Conservation (phyloP, 2,797 vertebrate genomes). For the Onychomys torridus region DNA sequence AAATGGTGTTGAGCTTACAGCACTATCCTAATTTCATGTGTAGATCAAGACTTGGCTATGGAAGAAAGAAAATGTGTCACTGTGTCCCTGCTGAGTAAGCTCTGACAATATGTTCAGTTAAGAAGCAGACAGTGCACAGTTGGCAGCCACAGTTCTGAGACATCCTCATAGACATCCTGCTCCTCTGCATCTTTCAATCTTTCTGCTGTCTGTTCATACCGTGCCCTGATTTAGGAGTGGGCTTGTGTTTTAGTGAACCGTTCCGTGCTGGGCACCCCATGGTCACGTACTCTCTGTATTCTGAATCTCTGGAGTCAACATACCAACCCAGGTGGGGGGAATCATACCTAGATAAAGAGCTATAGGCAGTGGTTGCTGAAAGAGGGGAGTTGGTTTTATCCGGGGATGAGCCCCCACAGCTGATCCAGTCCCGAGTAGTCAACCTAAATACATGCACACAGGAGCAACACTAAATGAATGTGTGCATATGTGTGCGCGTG, state of each 20-base stretch:
- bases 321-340: background rate
- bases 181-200: background rate
- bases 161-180: background rate
- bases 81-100: background rate
- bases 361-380: too few species aligned
- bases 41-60: background rate
- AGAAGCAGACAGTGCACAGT: background rate
- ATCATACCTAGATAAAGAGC: background rate
- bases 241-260: background rate
- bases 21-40: background rate
- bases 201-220: background rate
- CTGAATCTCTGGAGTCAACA: background rate
- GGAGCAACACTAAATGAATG: background rate
- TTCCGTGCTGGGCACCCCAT: background rate
- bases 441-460: background rate
- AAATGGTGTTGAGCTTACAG: background rate
- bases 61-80: slow-evolving; percentile 35
- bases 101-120: too few species aligned
- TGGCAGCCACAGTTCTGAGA: background rate
- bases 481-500: background rate
- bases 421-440: background rate
- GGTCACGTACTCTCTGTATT: background rate
- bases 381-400: background rate
- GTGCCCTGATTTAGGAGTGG: background rate
- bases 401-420: background rate